Percentiles rank a stretch among this genome's conserved stretches.
Conservation (phyloP, 2,888 invertebrate species). For the Adelognathus sp. region DNA sequence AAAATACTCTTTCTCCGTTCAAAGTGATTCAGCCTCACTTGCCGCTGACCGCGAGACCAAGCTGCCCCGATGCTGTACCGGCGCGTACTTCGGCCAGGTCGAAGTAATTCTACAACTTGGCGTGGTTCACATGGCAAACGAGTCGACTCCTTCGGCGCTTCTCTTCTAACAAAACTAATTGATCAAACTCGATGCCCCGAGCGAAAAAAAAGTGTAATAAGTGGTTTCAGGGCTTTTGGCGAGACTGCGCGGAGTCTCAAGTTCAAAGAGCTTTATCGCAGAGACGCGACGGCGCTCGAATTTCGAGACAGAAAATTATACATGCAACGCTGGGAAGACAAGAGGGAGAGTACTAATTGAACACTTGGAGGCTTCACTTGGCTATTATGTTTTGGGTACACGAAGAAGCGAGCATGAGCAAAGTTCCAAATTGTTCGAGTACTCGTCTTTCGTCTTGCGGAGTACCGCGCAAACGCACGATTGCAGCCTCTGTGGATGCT, state of each 20-base stretch:
- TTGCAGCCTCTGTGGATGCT: background rate
- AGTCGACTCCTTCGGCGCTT: background rate
- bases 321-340: conserved; percentile 48
- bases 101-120: background rate
- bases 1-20: conserved; percentile 69
- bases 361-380: conserved; percentile 63
- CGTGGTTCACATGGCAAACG: background rate
- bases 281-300: conserved; percentile 14
- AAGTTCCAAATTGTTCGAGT: conserved; percentile 40
- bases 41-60: conserved; percentile 45
- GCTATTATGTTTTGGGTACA: conserved; percentile 14
- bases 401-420: background rate
- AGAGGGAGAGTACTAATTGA: conserved; percentile 69
- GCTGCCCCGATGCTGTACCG: background rate
- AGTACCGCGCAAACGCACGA: background rate
- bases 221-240: conserved; percentile 7
- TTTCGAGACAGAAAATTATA: conserved; percentile 44
- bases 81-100: background rate
- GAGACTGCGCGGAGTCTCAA: conserved; percentile 25
- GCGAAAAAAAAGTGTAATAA: conserved; percentile 37
- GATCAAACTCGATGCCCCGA: conserved; percentile 13
- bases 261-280: conserved; percentile 27
- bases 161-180: conserved; percentile 25
- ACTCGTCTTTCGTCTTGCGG: conserved; percentile 2
- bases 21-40: conserved; percentile 63